phyloP scores from a whole-genome alignment of 2,888 invertebrate genomes.

The Nebria brevicollis region DNA sequence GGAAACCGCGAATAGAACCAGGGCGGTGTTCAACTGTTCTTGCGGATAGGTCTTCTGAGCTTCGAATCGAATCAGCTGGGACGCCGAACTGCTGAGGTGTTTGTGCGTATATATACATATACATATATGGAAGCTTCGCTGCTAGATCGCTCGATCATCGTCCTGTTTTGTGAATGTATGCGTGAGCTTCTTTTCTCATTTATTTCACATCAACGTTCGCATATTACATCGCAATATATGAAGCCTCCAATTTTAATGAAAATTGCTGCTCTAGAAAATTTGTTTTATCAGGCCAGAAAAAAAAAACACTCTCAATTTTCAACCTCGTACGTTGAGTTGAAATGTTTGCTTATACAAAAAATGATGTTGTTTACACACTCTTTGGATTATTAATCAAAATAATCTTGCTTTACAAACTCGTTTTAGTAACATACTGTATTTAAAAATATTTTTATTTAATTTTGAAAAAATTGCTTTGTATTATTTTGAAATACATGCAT shows the following conservation, averaged over 20 bases:
- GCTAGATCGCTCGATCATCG: not conserved
- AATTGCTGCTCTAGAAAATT: conserved; percentile 17
- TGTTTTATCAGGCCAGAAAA: conserved; percentile 9
- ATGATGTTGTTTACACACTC: not conserved
- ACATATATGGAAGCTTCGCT: not conserved
- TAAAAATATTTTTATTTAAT: too few species aligned
- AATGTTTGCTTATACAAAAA: not conserved
- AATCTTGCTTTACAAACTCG: not conserved
- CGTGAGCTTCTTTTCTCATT: conserved; percentile 8
- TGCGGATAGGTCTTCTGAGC: not conserved
- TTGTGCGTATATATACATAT: not conserved
- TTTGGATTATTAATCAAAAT: not conserved
- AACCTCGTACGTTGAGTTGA: not conserved
- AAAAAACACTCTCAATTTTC: not conserved
- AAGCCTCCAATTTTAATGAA: conserved; percentile 17
- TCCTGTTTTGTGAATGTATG: not conserved
- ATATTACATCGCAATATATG: conserved; percentile 26
- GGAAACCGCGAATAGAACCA: conserved; percentile 38
- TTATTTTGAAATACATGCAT: too few species aligned
- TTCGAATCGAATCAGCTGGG: not conserved
- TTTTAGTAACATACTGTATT: not conserved
- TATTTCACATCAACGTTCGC: conserved; percentile 23
- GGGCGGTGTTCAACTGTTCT: conserved; percentile 18
- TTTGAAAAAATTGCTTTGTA: too few species aligned
- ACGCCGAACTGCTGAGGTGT: conserved; percentile 11